Evolutionary conservation across 1,140 invertebrate genomes (phyloP), one percentile per base, ranked within the genome.

Genomic region (Plutomurus gul): DNA sequence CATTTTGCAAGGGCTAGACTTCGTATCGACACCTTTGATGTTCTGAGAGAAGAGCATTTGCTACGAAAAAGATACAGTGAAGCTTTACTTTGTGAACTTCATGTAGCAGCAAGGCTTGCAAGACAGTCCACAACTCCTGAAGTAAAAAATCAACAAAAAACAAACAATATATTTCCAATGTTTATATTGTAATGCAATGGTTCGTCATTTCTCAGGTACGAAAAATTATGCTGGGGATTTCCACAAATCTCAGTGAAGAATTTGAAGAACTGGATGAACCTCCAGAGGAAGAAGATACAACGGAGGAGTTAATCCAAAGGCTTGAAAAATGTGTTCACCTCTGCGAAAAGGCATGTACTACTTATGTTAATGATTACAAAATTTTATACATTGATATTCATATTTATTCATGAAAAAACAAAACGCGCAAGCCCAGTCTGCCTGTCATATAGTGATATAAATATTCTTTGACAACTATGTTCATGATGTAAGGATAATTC

Each of bases 11-110:
- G 76, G 65, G 81, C 60, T 40, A 76, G 75, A 46, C 39, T 83
- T 18, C 51, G 82, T 1, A 82, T 83, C 20, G 82, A 83, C 18
- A 70, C 77, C 18, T 83, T 83, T 77, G 80, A 82, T 40, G 72
- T 76, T 0, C 60, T 83, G 13, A 75, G 78, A 76, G 60, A 77
- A 10, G 79, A 82, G 33, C 81, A 84, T 80, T 49, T 75, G 11
- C 7, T 33, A 4, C 76, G 76, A 33, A 84, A 84, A 43, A 13
- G 81, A 71, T 84, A 71, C 49, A 84, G 79, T 76, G 83, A 84
- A 80, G 83, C 83, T n/a, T 51, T 84, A 36, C 33, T 82, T 10
- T 84, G 83, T 76, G 83, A 84, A 78, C 72, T 84, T 5, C 83
- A 84, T 70, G 79, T 82, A 11, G 81, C 83, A 33, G 83, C 83